Percentiles rank a stretch among this genome's conserved stretches.
Conservation (phyloP, 2,113 vertebrate genomes). For the Coptodon bakossiorum region DNA sequence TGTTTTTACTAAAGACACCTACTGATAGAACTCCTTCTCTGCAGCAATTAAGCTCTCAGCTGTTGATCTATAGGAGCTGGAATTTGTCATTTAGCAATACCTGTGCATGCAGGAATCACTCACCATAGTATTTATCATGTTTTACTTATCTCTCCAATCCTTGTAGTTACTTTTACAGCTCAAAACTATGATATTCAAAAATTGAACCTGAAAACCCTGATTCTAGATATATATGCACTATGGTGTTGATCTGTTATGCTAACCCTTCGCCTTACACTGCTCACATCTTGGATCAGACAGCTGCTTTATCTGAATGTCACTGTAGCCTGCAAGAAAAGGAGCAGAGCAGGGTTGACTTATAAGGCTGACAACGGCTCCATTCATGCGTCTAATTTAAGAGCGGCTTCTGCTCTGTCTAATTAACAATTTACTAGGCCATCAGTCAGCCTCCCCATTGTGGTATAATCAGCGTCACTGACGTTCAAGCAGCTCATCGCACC, state of each 20-base stretch:
- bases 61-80: not conserved
- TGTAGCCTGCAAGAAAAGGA: conserved; percentile 3
- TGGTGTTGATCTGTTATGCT: not conserved
- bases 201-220: not conserved
- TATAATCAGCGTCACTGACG: conserved; percentile 47
- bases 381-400: conserved; percentile 75
- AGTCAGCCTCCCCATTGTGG: conserved; percentile 63
- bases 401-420: conserved; percentile 71
- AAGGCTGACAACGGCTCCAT: conserved; percentile 65
- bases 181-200: not conserved
- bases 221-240: not conserved
- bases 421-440: conserved; percentile 79
- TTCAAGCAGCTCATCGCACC: conserved; percentile 2
- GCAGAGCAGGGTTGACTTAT: conserved; percentile 55
- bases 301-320: conserved; percentile 21
- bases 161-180: not conserved
- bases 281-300: not conserved
- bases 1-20: not conserved
- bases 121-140: not conserved
- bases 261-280: not conserved
- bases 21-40: not conserved
- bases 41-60: not conserved
- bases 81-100: not conserved
- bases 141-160: not conserved
- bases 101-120: not conserved